Base-by-base conservation (phyloP, 2,113 vertebrate genomes). In the Brachyhypopomus gauderio region DNA sequence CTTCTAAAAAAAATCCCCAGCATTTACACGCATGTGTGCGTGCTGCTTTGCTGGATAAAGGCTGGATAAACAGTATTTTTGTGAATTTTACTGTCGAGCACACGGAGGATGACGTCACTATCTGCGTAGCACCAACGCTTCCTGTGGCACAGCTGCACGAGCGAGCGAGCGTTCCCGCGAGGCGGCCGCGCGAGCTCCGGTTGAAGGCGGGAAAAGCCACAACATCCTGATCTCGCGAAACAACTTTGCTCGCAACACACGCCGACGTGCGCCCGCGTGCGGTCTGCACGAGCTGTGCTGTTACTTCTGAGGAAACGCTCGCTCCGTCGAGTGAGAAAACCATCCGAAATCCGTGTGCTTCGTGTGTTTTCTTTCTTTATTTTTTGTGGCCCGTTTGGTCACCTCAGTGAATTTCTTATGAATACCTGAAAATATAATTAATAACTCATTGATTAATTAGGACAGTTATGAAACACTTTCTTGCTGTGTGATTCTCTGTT, bases 211-310 rank as follows among this genome's bases (percentile, higher is more conserved):
- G 34, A 59, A 72, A 20, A 63, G 25, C 74, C 36, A 60, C 55
- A 55, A 79, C 77, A 72, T 79, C 77, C 77, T 79, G 77, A 62
- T 59, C 66, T 71, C 22, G 38, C 59, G 34, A 78, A 8, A 60
- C 3, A 14, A 20, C 55, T 11, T 38, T 27, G 22, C 9, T 75
- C 20, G 22, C 56, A 75, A 17, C 23, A 71, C 52, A 70, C 16
- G 7, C 1, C 16, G 0, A 14, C 19, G 25, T 16, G 8, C 20
- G 41, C 16, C 14, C 34, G n/a, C 34, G 11, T 69, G 25, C 8
- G 55, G 3, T n/a, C n/a, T n/a, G n/a, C n/a, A n/a, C n/a, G n/a
- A n/a, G n/a, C n/a, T n/a, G n/a, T n/a, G n/a, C n/a, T n/a, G n/a
- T n/a, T n/a, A n/a, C n/a, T n/a, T 41, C 19, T 62, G n/a, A 60